A percentile compares a stretch with the other conserved stretches of the same genome.
Conservation (phyloP, 2,113 vertebrate genomes). For the Siphamia tubifer region DNA sequence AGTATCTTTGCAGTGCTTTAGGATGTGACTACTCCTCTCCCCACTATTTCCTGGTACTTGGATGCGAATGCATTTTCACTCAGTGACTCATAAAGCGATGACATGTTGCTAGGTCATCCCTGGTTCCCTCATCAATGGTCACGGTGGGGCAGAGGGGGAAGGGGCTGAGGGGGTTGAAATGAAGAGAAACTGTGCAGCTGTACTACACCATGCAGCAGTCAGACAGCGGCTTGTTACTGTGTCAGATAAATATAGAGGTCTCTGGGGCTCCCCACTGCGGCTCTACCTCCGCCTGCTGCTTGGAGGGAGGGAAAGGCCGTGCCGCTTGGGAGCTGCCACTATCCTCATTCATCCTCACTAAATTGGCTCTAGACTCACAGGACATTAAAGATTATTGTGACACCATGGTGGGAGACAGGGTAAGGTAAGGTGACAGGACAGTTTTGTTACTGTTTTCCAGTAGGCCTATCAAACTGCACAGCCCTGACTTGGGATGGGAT, state of each 20-base stretch:
- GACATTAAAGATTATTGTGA: constrained; percentile 47
- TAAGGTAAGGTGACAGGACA: constrained; percentile 20
- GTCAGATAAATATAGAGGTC: constrained; percentile 78
- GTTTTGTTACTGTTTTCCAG: constrained; percentile 2
- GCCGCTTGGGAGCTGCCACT: constrained; percentile 57
- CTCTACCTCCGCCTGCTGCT: constrained; percentile 51
- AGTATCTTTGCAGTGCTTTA: too few relatives aligned
- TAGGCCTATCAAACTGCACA: neutral
- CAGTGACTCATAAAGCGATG: constrained; percentile 27
- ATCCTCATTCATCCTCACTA: constrained; percentile 61
- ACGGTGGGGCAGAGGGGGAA: neutral
- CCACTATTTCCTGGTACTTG: too few relatives aligned
- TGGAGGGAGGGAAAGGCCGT: constrained; percentile 55
- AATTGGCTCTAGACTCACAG: constrained; percentile 54
- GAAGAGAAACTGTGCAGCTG: constrained; percentile 53
- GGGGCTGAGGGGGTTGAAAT: neutral
- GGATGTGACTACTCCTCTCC: too few relatives aligned
- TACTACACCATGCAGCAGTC: constrained; percentile 47
- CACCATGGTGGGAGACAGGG: constrained; percentile 7
- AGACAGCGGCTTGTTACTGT: constrained; percentile 72
- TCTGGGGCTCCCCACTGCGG: constrained; percentile 55
- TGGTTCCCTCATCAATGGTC: constrained; percentile 23
- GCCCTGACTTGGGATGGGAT: constrained; percentile 9
- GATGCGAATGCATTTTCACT: constrained; percentile 1
- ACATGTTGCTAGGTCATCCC: constrained; percentile 40